Conservation (phyloP, 1,140 invertebrate species). For the Drosophila subobscura region DNA sequence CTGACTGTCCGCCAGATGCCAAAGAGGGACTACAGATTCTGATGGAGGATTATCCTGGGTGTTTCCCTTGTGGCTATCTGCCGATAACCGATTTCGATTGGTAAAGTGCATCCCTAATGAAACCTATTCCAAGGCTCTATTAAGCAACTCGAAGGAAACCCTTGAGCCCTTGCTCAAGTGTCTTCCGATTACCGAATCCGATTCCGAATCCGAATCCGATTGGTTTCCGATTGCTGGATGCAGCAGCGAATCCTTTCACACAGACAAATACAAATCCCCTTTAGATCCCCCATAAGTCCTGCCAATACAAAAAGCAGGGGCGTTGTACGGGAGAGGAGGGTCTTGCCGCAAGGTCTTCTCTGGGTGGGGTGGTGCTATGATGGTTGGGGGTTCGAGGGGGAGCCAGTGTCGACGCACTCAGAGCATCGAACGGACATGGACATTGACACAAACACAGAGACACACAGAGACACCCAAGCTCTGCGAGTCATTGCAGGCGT, state of each 20-base stretch:
- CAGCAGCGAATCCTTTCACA: conserved; percentile 16
- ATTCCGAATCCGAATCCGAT: conserved; percentile 18
- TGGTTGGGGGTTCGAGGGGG: conserved; percentile 3
- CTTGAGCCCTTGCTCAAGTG: conserved; percentile 25
- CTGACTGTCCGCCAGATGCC: no score
- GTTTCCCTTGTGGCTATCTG: no score
- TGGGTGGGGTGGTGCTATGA: not conserved
- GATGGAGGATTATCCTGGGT: no score
- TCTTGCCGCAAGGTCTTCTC: conserved; percentile 36
- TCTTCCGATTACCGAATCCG: conserved; percentile 51
- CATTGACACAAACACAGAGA: conserved; percentile 30
- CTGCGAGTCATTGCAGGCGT: conserved; percentile 37
- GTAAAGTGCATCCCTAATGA: no score
- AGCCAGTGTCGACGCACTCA: conserved; percentile 77
- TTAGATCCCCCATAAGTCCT: conserved; percentile 46
- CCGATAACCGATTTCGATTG: no score
- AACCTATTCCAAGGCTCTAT: not conserved
- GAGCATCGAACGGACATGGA: conserved; percentile 40
- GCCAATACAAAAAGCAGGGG: conserved; percentile 49
- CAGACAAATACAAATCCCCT: conserved; percentile 34
- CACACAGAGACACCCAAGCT: conserved; percentile 2
- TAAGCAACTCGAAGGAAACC: not conserved
- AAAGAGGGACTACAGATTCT: no score
- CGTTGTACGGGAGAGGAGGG: conserved; percentile 47
- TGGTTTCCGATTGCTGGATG: conserved; percentile 46